phyloP scores from a whole-genome alignment of 2,888 invertebrate species.

The Pteria penguin region DNA sequence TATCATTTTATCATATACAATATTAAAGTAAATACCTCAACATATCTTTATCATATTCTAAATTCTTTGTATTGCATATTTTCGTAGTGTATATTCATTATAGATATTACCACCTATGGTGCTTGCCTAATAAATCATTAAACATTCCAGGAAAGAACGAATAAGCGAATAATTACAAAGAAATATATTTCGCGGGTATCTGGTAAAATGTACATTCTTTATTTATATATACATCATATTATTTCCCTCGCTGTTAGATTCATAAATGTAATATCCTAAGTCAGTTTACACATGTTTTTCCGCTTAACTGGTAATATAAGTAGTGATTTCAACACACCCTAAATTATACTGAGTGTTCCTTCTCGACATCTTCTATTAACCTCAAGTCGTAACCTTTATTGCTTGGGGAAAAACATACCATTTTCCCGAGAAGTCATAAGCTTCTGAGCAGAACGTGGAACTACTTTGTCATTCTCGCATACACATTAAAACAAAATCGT shows the following conservation, averaged over 20 bases:
- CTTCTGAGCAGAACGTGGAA: slow-evolving; percentile 29
- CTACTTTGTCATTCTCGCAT: slow-evolving; percentile 42
- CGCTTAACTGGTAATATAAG: slow-evolving; percentile 33
- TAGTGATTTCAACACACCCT: slow-evolving; percentile 33
- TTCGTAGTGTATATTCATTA: no score
- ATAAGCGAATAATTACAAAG: neutral
- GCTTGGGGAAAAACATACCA: slow-evolving; percentile 7
- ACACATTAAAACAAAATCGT: slow-evolving; percentile 25
- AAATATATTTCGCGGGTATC: no score
- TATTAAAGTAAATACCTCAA: no score
- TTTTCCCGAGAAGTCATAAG: slow-evolving; percentile 32
- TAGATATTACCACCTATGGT: slow-evolving; percentile 1
- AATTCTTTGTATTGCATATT: no score
- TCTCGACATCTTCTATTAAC: slow-evolving; percentile 27
- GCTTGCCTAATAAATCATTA: neutral
- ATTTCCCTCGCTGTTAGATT: slow-evolving; percentile 14
- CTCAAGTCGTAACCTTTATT: slow-evolving; percentile 11
- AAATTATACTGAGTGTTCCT: slow-evolving; percentile 33
- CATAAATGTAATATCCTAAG: slow-evolving; percentile 26
- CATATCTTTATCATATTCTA: no score
- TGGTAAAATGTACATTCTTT: neutral
- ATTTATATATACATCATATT: slow-evolving; percentile 26
- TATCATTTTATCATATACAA: no score
- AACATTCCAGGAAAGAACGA: neutral
- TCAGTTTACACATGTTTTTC: slow-evolving; percentile 34